Evolutionary conservation across 2,797 vertebrate genomes (phyloP), one percentile per base, ranked within the genome.

Genomic region (Malurus leucopterus): DNA sequence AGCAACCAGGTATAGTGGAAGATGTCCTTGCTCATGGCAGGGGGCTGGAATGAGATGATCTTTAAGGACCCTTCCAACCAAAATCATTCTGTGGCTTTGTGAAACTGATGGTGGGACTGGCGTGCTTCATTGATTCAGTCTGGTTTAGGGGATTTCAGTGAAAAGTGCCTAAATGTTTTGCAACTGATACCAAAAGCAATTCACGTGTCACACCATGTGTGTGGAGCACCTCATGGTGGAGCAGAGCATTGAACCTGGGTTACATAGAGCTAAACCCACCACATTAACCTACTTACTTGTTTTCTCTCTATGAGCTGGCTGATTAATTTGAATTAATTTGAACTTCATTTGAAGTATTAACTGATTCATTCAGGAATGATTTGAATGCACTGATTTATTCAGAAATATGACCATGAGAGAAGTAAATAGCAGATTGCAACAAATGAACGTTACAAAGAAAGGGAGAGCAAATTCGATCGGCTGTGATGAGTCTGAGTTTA

Each of bases 381-480:
- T 65, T 69, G 27, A 69, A 76, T 51, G 26, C 50, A n/a, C 13
- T 13, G 15, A 65, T 91, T 81, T 22, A 36, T 67, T 69, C 63
- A 79, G 77, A 84, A 94, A 86, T 76, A 15, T 27, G 46, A 72
- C 71, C 57, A 73, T 1, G 6, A 54, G 38, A 72, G 84, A 67
- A 90, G 27, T 16, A 59, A 93, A 58, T 21, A 88, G 49, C 40
- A 82, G 65, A 58, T 62, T 67, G 73, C 51, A 89, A 36, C 76
- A 70, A 69, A 15, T 13, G 34, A 23, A 7, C 2, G 8, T 34
- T 47, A 34, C 49, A 55, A 67, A 83, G 65, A 69, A 61, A 59
- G 10, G 47, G 62, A 44, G 41, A 72, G 13, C 15, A 67, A 46
- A 84, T 63, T 49, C 0, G 0, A 49, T 63, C 32, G 80, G n/a